Conservation (phyloP, 35 echinoderm and acorn worm species). For the Chiridota heheva region DNA sequence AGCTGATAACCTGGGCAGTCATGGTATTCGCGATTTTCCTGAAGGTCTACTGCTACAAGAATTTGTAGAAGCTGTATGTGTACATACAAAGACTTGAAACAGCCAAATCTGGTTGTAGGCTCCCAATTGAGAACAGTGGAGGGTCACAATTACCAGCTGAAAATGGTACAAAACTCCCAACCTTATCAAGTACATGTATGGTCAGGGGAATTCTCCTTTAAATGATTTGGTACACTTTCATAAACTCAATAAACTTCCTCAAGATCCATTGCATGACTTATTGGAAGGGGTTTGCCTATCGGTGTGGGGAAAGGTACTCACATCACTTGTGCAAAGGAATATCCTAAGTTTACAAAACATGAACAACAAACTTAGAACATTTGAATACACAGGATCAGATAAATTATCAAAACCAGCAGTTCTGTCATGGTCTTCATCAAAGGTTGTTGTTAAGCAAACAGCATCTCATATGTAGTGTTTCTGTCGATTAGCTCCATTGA, state of each 20-base stretch:
- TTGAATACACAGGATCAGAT: not conserved
- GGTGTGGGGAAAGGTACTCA: constrained; percentile 21
- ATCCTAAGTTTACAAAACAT: not conserved
- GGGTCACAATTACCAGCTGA: not conserved
- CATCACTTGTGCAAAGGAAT: constrained; percentile 5
- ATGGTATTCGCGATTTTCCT: constrained; percentile 45
- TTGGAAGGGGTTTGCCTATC: constrained; percentile 25
- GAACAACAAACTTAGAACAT: not conserved
- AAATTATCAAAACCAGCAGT: constrained; percentile 21
- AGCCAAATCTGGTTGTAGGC: not conserved
- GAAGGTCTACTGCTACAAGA: constrained; percentile 55
- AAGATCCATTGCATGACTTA: constrained; percentile 27
- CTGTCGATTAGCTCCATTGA: not conserved
- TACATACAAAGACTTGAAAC: constrained; percentile 20
- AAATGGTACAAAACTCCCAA: constrained; percentile 24
- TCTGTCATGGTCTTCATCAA: constrained; percentile 1
- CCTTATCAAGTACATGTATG: constrained; percentile 6
- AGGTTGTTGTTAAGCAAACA: not conserved
- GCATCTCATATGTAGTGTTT: constrained; percentile 31
- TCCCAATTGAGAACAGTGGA: constrained; percentile 18
- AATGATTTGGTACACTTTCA: constrained; percentile 7
- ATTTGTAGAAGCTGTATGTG: constrained; percentile 61
- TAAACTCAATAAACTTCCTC: constrained; percentile 29
- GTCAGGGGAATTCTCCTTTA: not conserved
- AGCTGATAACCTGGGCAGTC: constrained; percentile 53